phyloP scores from a whole-genome alignment of 2,888 invertebrate species.

The Catocala nupta region DNA sequence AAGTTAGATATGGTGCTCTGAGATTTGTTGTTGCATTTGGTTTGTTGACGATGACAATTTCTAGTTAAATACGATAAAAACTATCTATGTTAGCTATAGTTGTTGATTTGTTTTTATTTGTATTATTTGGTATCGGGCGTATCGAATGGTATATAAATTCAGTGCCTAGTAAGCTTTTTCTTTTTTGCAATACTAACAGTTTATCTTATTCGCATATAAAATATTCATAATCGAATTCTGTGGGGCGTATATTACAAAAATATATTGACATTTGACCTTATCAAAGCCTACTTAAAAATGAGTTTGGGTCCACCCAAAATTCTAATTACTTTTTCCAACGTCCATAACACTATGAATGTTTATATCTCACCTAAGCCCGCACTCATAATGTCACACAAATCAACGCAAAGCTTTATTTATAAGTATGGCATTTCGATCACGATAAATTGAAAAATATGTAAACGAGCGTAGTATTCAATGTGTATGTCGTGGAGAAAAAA shows the following conservation, averaged over 20 bases:
- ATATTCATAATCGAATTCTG: too few relatives aligned
- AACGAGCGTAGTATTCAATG: conserved; percentile 77
- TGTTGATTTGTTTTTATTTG: conserved; percentile 34
- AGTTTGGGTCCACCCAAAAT: too few relatives aligned
- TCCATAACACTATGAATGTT: conserved; percentile 42
- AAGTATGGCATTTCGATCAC: conserved; percentile 62
- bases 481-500: conserved; percentile 69
- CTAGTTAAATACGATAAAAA: conserved; percentile 60
- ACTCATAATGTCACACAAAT: conserved; percentile 55
- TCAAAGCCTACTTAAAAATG: too few relatives aligned
- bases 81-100: conserved; percentile 46
- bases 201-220: too few relatives aligned
- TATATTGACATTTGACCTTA: too few relatives aligned
- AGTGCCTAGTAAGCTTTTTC: too few relatives aligned
- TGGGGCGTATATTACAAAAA: too few relatives aligned
- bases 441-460: conserved; percentile 82
- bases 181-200: too few relatives aligned
- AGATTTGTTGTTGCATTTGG: conserved; percentile 54
- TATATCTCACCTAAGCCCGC: conserved; percentile 45
- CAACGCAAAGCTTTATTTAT: conserved; percentile 69
- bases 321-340: conserved; percentile 24
- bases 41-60: conserved; percentile 67
- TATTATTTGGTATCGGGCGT: conserved; percentile 17
- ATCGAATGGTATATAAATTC: too few relatives aligned
- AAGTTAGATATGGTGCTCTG: conserved; percentile 63